A percentile compares a stretch with the other conserved stretches of the same genome.
phyloP scores from a whole-genome alignment of 2,888 invertebrate genomes.

The Ophion ellenae region DNA sequence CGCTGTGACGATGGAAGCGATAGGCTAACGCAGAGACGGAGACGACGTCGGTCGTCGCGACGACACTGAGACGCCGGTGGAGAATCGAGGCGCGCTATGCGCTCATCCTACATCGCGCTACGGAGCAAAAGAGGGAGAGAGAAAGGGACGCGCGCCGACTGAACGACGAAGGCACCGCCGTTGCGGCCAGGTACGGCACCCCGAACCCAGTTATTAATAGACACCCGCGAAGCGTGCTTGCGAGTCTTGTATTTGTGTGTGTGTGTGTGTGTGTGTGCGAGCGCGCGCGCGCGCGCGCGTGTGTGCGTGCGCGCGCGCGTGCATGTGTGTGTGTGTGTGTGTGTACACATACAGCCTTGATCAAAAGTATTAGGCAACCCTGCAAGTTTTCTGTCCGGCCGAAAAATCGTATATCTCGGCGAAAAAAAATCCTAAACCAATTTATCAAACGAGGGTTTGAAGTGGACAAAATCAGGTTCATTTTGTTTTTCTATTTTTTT shows the following conservation, averaged over 20 bases:
- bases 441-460: no score
- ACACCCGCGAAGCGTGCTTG: slow-evolving; percentile 67
- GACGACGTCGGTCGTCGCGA: slow-evolving; percentile 82
- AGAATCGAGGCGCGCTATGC: slow-evolving; percentile 75
- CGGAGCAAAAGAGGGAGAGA: slow-evolving; percentile 61
- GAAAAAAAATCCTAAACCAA: no score
- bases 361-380: no score
- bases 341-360: neutral
- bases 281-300: no score
- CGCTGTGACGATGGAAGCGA: slow-evolving; percentile 54
- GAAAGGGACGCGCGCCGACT: slow-evolving; percentile 64
- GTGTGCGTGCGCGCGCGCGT: neutral
- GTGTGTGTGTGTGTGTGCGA: neutral
- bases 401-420: no score
- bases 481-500: no score
- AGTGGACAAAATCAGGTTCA: no score
- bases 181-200: slow-evolving; percentile 83
- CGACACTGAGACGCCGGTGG: slow-evolving; percentile 83
- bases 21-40: slow-evolving; percentile 66
- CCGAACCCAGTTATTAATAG: slow-evolving; percentile 83
- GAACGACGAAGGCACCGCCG: slow-evolving; percentile 64
- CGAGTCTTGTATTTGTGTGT: slow-evolving; percentile 2
- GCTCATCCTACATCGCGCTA: slow-evolving; percentile 76
- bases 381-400: no score
- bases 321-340: neutral